Evolutionary conservation across 2,797 vertebrate species (phyloP), one percentile per base, ranked within the genome.

Genomic region (Aulostomus chinensis): DNA sequence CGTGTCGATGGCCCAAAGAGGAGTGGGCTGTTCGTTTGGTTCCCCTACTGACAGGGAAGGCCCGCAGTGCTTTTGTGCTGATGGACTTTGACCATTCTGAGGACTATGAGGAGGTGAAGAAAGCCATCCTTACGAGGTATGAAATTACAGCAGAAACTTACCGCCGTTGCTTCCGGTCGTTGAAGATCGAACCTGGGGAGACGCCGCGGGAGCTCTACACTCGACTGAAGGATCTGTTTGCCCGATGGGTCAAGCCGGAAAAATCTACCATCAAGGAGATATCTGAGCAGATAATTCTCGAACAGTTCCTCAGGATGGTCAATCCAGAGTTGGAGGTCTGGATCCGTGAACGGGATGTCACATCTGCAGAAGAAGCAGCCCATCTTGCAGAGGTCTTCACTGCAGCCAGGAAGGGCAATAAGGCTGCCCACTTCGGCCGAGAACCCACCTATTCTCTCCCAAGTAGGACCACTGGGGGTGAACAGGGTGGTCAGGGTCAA

Each of bases 141-240:
- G 24, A 55, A 4, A 56, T 58, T 8, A 52, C 8, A 11, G 5
- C 15, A 9, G 51, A 62, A 7, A 58, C 30, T 2, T 58, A 58
- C 29, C 16, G 21, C 10, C 25, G 29, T 15, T 31, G 26, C 16
- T 54, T 54, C 11, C 8, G 28, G 6, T 21, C 57, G 2, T 15
- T 7, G 7, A 12, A 45, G 8, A 34, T 55, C 45, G 17, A 11
- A n/a, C n/a, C n/a, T n/a, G 51, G 20, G 12, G 55, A 59, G 30
- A 71, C 31, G 1, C 49, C 34, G 16, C 4, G 11, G 4, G 60
- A 71, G 25, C 30, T 71, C 12, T 61, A 61, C 41, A 40, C 52
- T 2, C 24, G 40, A 1, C 8, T 61, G 9, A 53, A 53, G 10
- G 49, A 70, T 8, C 10, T 61, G 4, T 56, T 47, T 3, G 12